Conservation (phyloP, 2,888 invertebrate genomes). For the Allophyes oxyacanthae region DNA sequence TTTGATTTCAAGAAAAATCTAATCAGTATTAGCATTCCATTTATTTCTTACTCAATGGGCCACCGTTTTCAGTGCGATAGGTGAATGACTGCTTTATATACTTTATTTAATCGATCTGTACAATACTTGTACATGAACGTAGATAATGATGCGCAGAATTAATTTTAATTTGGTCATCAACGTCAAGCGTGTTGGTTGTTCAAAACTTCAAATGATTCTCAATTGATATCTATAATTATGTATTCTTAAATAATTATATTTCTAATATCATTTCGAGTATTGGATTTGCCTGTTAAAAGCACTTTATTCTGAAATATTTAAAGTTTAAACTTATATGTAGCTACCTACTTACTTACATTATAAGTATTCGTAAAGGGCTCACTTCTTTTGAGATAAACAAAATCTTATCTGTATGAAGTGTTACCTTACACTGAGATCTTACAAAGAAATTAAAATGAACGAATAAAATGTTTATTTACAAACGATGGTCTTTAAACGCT, state of each 20-base stretch:
- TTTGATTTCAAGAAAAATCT: no score
- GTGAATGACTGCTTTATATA: conserved; percentile 84
- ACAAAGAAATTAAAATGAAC: conserved; percentile 49
- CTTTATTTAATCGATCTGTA: conserved; percentile 72
- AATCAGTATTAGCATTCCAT: background rate
- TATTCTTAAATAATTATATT: no score
- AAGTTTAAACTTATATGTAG: no score
- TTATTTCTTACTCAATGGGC: conserved; percentile 10
- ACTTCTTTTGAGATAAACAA: conserved; percentile 27
- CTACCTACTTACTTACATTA: conserved; percentile 3
- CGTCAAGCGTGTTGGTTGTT: conserved; percentile 27
- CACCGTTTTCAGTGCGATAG: conserved; percentile 63
- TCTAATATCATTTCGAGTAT: background rate
- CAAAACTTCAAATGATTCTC: conserved; percentile 26
- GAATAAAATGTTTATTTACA: conserved; percentile 53
- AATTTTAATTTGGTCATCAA: conserved; percentile 50
- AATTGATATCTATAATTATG: no score
- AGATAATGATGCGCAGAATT: conserved; percentile 47
- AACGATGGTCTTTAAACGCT: conserved; percentile 31
- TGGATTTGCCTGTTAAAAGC: no score
- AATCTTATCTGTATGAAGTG: conserved; percentile 52
- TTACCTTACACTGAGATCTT: conserved; percentile 54
- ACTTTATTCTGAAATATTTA: no score
- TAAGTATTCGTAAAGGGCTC: conserved; percentile 32
- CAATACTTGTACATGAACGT: conserved; percentile 30